Conservation (phyloP, 2,113 vertebrate genomes). For the Hydropotes inermis region DNA sequence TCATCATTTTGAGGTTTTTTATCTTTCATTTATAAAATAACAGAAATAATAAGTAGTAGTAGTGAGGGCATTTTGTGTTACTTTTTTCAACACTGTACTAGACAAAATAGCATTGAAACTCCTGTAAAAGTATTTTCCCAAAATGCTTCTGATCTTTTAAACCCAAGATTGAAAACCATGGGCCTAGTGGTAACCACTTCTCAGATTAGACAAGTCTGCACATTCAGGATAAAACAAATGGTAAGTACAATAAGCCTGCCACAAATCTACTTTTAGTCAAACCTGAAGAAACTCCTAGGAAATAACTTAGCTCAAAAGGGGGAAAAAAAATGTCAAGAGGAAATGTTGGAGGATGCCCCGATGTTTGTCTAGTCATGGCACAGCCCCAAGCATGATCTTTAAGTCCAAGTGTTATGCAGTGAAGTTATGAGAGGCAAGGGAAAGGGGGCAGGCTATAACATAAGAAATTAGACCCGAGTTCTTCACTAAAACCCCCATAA, state of each 20-base stretch:
- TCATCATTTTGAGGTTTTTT: neutral
- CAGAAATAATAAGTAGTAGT: neutral
- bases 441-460: neutral
- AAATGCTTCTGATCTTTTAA: neutral
- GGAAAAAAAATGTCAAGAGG: neutral
- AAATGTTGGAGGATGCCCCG: accelerated
- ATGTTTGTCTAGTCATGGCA: neutral
- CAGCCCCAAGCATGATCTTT: neutral
- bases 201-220: neutral
- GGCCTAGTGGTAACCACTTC: neutral
- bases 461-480: neutral
- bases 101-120: neutral
- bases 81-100: neutral
- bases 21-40: neutral
- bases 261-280: neutral
- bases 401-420: neutral
- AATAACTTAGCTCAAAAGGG: neutral
- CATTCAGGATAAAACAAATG: neutral
- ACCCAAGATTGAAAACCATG: neutral
- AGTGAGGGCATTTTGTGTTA: neutral
- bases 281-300: neutral
- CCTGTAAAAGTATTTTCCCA: neutral
- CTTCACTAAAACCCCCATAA: neutral
- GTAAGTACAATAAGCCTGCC: neutral
- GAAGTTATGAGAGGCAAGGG: neutral